Percentiles rank a stretch among this genome's conserved stretches.
phyloP scores from a whole-genome alignment of 2,888 invertebrate species.

The Sisyra terminalis region DNA sequence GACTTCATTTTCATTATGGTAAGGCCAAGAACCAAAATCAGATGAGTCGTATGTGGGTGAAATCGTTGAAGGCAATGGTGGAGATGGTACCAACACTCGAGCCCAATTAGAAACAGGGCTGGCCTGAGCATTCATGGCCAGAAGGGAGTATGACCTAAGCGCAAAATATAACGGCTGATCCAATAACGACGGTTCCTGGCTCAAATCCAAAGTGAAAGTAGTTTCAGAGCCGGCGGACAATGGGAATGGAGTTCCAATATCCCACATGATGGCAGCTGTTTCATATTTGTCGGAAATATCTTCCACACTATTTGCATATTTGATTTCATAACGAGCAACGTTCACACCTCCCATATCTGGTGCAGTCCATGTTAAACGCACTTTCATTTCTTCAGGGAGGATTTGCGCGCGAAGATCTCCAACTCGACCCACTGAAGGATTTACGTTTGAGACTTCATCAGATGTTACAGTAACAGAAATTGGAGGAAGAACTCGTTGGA shows the following conservation, averaged over 20 bases:
- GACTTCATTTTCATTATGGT: constrained; percentile 17
- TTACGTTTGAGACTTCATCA: constrained; percentile 22
- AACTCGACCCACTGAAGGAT: constrained; percentile 29
- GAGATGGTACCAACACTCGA: constrained; percentile 30
- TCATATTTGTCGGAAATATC: constrained; percentile 32
- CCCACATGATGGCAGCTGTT: constrained; percentile 26
- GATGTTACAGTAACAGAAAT: constrained; percentile 27
- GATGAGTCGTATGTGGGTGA: constrained; percentile 23
- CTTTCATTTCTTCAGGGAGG: constrained; percentile 28
- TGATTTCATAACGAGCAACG: constrained; percentile 34
- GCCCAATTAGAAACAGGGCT: constrained; percentile 37
- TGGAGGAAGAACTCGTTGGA: constrained; percentile 32
- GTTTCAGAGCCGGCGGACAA: constrained; percentile 34
- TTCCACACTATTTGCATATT: constrained; percentile 25
- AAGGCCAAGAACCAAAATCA: constrained; percentile 24
- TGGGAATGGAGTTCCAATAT: constrained; percentile 27
- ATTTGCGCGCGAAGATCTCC: constrained; percentile 34
- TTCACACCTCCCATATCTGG: constrained; percentile 36
- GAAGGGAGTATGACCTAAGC: constrained; percentile 30
- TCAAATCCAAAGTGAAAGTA: constrained; percentile 30
- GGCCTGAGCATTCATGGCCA: constrained; percentile 21
- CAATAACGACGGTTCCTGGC: constrained; percentile 26
- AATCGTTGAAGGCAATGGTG: constrained; percentile 32
- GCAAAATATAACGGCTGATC: constrained; percentile 35
- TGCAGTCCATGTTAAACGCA: constrained; percentile 38